These are phyloP conservation scores for Oryctolagus cuniculus DNA, from an alignment of 2,113 vertebrate genomes.

Conservation along the genomic window DNA sequence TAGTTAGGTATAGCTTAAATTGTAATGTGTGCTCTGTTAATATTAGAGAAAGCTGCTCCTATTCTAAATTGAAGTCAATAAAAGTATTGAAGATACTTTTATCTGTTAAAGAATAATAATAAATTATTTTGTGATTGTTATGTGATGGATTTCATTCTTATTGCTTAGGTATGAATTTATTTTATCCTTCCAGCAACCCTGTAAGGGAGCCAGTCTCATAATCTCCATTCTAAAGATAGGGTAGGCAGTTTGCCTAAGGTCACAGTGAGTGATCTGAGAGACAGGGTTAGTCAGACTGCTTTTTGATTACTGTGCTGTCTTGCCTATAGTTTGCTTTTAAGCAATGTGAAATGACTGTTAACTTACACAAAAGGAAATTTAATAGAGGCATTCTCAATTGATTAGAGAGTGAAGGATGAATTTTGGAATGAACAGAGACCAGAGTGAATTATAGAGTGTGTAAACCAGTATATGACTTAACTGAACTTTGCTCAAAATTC, in stretches of 20 bases:
- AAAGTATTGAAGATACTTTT: conserved; percentile 16
- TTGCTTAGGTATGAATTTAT: conserved; percentile 28
- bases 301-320: not conserved
- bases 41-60: conserved; percentile 18
- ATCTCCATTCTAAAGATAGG: conserved; percentile 18
- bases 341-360: not conserved
- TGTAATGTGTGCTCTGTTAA: conserved; percentile 23
- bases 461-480: not conserved
- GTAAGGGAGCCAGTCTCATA: not conserved
- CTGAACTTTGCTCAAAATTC: not conserved
- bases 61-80: conserved; percentile 32
- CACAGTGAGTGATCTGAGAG: conserved; percentile 12
- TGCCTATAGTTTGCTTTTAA: conserved; percentile 38
- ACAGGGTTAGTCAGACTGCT: not conserved
- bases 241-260: conserved; percentile 6
- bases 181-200: conserved; percentile 27
- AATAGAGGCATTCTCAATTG: not conserved
- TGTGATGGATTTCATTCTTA: not conserved
- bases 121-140: conserved; percentile 33
- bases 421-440: conserved; percentile 14
- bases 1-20: conserved; percentile 47
- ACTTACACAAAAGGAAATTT: conserved; percentile 28
- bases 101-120: conserved; percentile 28
- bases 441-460: conserved; percentile 22
- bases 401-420: not conserved